Evolutionary conservation across 2,888 invertebrate genomes (phyloP).

Genomic region (Beris chalybata): DNA sequence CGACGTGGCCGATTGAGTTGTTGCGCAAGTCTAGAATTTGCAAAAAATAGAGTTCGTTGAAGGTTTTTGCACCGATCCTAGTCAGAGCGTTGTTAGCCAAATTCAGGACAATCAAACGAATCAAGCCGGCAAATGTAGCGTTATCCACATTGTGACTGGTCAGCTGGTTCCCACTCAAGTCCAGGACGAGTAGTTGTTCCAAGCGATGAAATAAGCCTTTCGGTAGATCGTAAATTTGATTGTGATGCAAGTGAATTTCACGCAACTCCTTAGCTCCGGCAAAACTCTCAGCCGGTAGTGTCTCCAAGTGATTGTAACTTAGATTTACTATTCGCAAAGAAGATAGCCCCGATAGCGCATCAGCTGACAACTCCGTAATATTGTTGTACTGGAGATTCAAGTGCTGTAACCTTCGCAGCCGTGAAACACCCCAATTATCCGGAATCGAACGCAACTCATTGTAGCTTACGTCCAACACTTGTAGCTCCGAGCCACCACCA

Average conservation of each 20-base stretch:
- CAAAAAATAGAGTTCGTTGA: slow-evolving; percentile 82
- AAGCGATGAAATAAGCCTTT: slow-evolving; percentile 81
- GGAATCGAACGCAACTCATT: slow-evolving; percentile 75
- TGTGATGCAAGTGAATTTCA: slow-evolving; percentile 82
- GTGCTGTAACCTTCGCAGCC: slow-evolving; percentile 75
- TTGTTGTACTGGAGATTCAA: slow-evolving; percentile 82
- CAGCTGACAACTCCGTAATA: slow-evolving; percentile 75
- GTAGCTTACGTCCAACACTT: slow-evolving; percentile 76
- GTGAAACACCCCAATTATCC: slow-evolving; percentile 74
- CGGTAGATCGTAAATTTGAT: slow-evolving; percentile 79
- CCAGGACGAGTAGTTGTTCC: slow-evolving; percentile 80
- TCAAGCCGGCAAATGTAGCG: slow-evolving; percentile 81
- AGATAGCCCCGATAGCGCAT: slow-evolving; percentile 76
- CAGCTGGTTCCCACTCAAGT: slow-evolving; percentile 82
- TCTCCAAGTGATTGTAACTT: slow-evolving; percentile 80
- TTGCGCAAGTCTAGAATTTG: slow-evolving; percentile 84
- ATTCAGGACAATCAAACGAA: slow-evolving; percentile 81
- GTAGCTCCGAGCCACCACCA: slow-evolving; percentile 67
- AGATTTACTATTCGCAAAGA: slow-evolving; percentile 81
- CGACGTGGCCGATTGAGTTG: slow-evolving; percentile 85
- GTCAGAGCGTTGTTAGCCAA: slow-evolving; percentile 84
- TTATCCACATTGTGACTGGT: slow-evolving; percentile 83
- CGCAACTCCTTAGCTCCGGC: slow-evolving; percentile 77
- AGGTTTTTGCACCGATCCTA: slow-evolving; percentile 78
- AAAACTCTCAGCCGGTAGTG: slow-evolving; percentile 80